Evolutionary conservation across 2,797 vertebrate genomes (phyloP).

Genomic region (Nasua narica): DNA sequence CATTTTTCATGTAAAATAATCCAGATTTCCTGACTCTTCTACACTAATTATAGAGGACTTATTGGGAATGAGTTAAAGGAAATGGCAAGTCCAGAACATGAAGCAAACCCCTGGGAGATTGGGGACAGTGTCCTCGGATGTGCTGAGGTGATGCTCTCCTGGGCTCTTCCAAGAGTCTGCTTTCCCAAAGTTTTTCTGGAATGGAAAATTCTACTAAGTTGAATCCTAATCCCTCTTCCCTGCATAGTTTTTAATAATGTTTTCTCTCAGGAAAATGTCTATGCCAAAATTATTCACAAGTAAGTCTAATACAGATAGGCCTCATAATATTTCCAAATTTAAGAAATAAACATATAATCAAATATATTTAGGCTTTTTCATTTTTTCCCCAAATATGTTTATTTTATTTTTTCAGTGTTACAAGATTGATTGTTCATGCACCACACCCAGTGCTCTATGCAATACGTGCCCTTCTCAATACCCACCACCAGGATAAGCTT

Average conservation of each 20-base stretch:
- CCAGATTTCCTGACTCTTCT: neutral
- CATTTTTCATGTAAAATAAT: neutral
- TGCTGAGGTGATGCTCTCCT: neutral
- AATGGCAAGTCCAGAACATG: neutral
- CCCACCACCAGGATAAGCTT: no score
- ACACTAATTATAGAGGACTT: neutral
- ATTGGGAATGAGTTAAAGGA: neutral
- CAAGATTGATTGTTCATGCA: no score
- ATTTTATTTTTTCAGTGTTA: no score
- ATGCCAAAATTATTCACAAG: neutral
- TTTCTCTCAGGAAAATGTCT: neutral
- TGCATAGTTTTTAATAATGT: neutral
- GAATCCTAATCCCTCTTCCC: neutral
- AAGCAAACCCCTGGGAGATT: neutral
- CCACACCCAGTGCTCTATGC: no score
- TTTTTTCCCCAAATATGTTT: no score
- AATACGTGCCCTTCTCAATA: no score
- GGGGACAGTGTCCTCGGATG: neutral
- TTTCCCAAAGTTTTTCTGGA: neutral
- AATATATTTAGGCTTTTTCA: neutral
- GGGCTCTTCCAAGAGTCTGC: neutral
- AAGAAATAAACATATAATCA: neutral
- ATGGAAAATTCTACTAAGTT: neutral
- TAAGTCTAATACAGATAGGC: neutral
- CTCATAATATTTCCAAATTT: neutral